phyloP scores from a whole-genome alignment of 2,888 invertebrate genomes.

The Linnaemya vulpina region DNA sequence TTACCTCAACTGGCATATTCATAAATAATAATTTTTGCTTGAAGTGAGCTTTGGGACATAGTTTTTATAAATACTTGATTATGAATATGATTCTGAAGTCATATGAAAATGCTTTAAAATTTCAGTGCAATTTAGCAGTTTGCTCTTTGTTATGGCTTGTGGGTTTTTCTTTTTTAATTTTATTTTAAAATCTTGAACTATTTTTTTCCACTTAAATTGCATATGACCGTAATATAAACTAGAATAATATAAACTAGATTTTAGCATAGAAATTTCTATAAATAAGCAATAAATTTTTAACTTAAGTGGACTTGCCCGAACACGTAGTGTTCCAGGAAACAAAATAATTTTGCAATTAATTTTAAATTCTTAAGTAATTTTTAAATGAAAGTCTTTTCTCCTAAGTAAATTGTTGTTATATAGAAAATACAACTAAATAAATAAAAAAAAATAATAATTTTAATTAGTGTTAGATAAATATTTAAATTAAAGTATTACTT shows the following conservation, averaged over 20 bases:
- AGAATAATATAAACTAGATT: background rate
- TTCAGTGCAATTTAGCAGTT: no score
- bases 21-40: no score
- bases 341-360: conserved; percentile 53
- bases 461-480: conserved; percentile 33
- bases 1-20: no score
- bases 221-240: conserved; percentile 36
- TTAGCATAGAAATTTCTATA: background rate
- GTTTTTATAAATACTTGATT: no score
- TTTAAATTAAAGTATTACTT: conserved; percentile 64
- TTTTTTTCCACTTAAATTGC: conserved; percentile 21
- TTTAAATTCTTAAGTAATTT: conserved; percentile 23
- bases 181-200: background rate
- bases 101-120: no score
- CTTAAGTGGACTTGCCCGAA: conserved; percentile 65
- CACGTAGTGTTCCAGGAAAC: conserved; percentile 65
- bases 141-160: no score
- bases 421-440: conserved; percentile 16
- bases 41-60: no score
- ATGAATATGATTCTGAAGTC: no score
- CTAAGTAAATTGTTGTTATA: conserved; percentile 40
- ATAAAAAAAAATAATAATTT: background rate
- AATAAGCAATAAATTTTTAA: background rate
- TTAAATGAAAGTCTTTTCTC: background rate
- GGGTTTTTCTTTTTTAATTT: background rate